Evolutionary conservation across 2,888 invertebrate species (phyloP), one percentile per base, ranked within the genome.

Genomic region (Cinara cedri): DNA sequence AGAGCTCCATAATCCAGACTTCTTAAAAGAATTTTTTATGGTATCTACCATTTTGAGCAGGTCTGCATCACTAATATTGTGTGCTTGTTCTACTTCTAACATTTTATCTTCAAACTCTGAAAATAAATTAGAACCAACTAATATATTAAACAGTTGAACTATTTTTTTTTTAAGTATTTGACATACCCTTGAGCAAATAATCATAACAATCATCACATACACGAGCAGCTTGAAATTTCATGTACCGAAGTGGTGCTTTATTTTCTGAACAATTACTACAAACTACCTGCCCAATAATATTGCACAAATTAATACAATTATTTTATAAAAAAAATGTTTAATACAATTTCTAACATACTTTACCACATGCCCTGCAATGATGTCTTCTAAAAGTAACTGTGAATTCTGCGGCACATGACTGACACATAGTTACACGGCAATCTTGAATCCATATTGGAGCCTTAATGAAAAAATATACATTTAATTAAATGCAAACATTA

Each of bases 321-420:
- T 55, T 21, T 21, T 21, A 55, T 9, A 19, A n/a, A 19, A n/a
- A 54, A n/a, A 54, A 54, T 3, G n/a, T 54, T 8, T n/a, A 34
- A 57, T n/a, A 65, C 19, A 74, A 68, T 44, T 49, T 21, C 0
- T n/a, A 81, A 84, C 86, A 85, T 85, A 90, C 90, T 85, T 90
- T 89, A 80, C 91, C 91, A 86, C 91, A 91, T 51, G 90, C 89
- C 82, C 91, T 85, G 83, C 91, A 91, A 84, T 91, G 90, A 84
- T 91, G 90, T 82, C 90, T 87, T 80, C 91, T 86, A 85, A 89
- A 90, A 82, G 89, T 89, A 14, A 90, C 87, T 1, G 90, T 90
- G 84, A 91, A 91, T 83, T 89, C 88, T 16, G 87, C 86, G 14
- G 89, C 88, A 85, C 91, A 91, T 44, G 88, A 85, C 87, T 90